These are phyloP conservation scores for Chaunax sp. DNA, from an alignment of 2,797 vertebrate genomes.

Conservation along the genomic window DNA sequence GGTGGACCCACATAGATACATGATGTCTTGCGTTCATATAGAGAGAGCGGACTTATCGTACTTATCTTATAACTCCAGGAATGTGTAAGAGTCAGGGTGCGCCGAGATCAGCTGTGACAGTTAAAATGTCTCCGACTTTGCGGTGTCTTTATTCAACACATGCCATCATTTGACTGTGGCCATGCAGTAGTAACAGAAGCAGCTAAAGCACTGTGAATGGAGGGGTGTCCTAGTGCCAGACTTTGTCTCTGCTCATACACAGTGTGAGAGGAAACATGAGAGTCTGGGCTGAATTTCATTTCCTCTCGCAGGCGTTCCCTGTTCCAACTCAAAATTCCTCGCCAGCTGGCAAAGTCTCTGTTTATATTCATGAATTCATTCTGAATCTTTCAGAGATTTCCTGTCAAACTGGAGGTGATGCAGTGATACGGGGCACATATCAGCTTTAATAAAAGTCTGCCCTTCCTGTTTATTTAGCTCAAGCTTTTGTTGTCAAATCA, in stretches of 20 bases:
- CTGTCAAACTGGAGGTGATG: constrained; percentile 68
- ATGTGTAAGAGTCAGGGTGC: constrained; percentile 19
- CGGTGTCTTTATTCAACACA: constrained; percentile 43
- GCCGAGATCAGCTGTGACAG: constrained; percentile 14
- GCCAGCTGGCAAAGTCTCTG: constrained; percentile 65
- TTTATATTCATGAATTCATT: constrained; percentile 77
- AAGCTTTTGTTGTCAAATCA: constrained; percentile 55
- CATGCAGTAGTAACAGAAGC: constrained; percentile 28
- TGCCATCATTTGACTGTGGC: constrained; percentile 44
- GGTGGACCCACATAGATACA: neutral
- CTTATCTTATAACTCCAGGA: neutral
- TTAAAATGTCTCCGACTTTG: constrained; percentile 31
- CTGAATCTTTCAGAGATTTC: constrained; percentile 69
- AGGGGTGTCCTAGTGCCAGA: constrained; percentile 21
- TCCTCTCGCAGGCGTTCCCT: constrained; percentile 51
- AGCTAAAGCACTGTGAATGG: constrained; percentile 13
- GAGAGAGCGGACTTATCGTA: constrained; percentile 4
- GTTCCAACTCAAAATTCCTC: constrained; percentile 61
- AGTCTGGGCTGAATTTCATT: constrained; percentile 65
- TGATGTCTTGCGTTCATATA: neutral
- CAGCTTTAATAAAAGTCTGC: constrained; percentile 52
- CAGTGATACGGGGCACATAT: constrained; percentile 50
- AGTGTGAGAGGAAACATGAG: constrained; percentile 46
- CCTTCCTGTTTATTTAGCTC: constrained; percentile 57
- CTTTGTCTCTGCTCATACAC: constrained; percentile 42